Conservation (phyloP, 1,140 invertebrate genomes). For the Euglossa dilemma region DNA sequence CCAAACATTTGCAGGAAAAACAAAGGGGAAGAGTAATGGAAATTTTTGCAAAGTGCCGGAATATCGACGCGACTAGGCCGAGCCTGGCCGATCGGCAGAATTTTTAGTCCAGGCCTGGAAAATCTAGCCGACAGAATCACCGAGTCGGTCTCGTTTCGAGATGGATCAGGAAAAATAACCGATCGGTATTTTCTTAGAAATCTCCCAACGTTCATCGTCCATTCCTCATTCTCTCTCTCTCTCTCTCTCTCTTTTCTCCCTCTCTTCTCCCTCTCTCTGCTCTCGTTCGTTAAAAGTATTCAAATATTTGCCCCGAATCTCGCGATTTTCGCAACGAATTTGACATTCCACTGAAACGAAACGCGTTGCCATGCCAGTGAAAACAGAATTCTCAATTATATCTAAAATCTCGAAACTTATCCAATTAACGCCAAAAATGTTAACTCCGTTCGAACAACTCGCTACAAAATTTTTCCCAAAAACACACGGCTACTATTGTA, state of each 20-base stretch:
- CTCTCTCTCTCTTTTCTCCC: no score
- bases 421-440: no score
- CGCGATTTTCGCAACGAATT: not conserved
- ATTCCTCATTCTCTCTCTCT: not conserved
- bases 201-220: not conserved
- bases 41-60: conserved; percentile 60
- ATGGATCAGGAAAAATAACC: not conserved
- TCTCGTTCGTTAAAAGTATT: not conserved
- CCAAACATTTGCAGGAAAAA: conserved; percentile 43
- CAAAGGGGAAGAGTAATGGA: conserved; percentile 53
- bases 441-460: no score
- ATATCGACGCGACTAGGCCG: not conserved
- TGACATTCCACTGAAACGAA: not conserved
- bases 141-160: not conserved
- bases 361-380: no score
- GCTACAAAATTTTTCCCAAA: no score
- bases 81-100: conserved; percentile 22
- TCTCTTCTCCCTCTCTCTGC: no score
- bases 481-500: no score
- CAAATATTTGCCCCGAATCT: not conserved
- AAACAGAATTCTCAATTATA: not conserved
- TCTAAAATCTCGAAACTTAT: no score
- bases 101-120: conserved; percentile 29
- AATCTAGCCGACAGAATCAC: not conserved
- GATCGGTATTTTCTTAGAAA: not conserved